Conservation (phyloP, 2,113 vertebrate species). For the Mellivora capensis region DNA sequence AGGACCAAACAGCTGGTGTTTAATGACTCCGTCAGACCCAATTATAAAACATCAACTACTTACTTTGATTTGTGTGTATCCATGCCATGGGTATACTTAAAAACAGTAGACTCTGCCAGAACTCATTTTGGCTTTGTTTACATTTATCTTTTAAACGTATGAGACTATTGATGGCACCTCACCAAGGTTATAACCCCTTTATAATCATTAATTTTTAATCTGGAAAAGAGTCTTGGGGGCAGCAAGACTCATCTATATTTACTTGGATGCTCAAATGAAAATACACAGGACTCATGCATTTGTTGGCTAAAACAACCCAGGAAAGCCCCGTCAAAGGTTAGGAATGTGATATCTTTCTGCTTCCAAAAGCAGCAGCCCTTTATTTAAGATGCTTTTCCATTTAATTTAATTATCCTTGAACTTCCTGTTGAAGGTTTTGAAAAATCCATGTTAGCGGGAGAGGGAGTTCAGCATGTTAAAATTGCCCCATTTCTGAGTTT, state of each 20-base stretch:
- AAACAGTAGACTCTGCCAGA: slow-evolving; percentile 83
- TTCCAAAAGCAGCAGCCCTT: slow-evolving; percentile 62
- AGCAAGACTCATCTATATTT: slow-evolving; percentile 76
- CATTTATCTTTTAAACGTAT: slow-evolving; percentile 85
- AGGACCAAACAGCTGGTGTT: slow-evolving; percentile 96
- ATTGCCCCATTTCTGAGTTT: accelerated
- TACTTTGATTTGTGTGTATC: slow-evolving; percentile 95
- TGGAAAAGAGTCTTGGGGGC: slow-evolving; percentile 80
- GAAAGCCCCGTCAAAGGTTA: slow-evolving; percentile 46
- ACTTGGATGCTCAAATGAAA: slow-evolving; percentile 74
- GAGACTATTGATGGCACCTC: slow-evolving; percentile 83
- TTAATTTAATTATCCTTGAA: slow-evolving; percentile 57
- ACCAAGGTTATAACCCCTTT: slow-evolving; percentile 84
- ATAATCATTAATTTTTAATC: slow-evolving; percentile 88
- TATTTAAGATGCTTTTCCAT: slow-evolving; percentile 48
- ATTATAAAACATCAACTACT: slow-evolving; percentile 97
- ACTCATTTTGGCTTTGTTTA: slow-evolving; percentile 85
- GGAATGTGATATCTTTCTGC: slow-evolving; percentile 48
- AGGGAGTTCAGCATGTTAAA: background rate
- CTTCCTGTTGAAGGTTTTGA: slow-evolving; percentile 53
- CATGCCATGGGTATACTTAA: slow-evolving; percentile 87
- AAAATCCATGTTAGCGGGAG: background rate
- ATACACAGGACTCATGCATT: slow-evolving; percentile 31
- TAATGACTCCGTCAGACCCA: slow-evolving; percentile 97
- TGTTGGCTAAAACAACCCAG: slow-evolving; percentile 63